Evolutionary conservation across 2,113 vertebrate species (phyloP).

Genomic region (Mormyrus lacerda): DNA sequence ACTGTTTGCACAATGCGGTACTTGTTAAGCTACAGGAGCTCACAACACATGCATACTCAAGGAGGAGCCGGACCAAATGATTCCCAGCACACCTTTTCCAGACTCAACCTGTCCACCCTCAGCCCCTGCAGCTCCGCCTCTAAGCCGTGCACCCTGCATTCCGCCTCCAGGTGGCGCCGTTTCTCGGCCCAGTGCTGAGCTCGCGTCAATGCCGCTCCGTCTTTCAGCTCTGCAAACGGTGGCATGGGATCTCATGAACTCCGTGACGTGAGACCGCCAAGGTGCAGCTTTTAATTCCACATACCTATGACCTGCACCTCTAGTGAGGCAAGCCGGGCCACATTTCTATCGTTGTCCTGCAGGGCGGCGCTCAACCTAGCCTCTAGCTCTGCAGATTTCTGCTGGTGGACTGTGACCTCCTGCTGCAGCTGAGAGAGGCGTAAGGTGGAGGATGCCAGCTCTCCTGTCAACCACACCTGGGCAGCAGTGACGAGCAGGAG

Average conservation of each 20-base stretch:
- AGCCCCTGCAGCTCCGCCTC: slow-evolving; percentile 81
- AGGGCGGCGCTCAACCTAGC: slow-evolving; percentile 61
- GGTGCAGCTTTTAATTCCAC: neutral
- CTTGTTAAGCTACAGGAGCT: neutral
- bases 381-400: slow-evolving; percentile 70
- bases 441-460: slow-evolving; percentile 69
- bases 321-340: slow-evolving; percentile 49
- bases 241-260: neutral
- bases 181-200: slow-evolving; percentile 72
- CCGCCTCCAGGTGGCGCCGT: slow-evolving; percentile 74
- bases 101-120: slow-evolving; percentile 68
- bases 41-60: neutral
- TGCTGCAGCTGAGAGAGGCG: slow-evolving; percentile 79
- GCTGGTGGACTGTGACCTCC: slow-evolving; percentile 73
- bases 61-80: too few species aligned
- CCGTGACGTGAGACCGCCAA: neutral
- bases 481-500: neutral
- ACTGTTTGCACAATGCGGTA: neutral
- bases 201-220: slow-evolving; percentile 62
- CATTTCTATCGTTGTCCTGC: slow-evolving; percentile 63
- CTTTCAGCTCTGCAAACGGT: slow-evolving; percentile 67
- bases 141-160: slow-evolving; percentile 59
- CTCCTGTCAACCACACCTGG: slow-evolving; percentile 79
- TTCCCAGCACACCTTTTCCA: slow-evolving; percentile 71
- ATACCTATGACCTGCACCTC: slow-evolving; percentile 73